Conservation (phyloP, 2,888 invertebrate species). For the Lydus trimaculatus region DNA sequence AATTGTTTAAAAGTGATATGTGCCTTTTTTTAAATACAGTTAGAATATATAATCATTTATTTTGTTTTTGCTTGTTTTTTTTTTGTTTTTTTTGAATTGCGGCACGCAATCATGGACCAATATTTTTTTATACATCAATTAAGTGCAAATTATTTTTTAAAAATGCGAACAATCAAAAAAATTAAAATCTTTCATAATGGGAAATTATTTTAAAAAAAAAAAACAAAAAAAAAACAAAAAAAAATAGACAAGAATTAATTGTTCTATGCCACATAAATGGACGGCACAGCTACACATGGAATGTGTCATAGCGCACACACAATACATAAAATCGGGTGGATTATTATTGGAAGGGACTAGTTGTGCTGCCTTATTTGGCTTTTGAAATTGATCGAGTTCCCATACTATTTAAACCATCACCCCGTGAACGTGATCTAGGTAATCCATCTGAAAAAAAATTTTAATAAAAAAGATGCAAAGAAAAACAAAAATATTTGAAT, state of each 20-base stretch:
- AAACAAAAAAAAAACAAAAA: constrained; percentile 18
- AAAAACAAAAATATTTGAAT: background rate
- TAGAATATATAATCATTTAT: background rate
- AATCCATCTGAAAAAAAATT: constrained; percentile 66
- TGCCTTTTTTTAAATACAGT: constrained; percentile 18
- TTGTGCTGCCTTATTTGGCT: constrained; percentile 58
- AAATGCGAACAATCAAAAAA: constrained; percentile 34
- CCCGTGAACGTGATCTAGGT: constrained; percentile 82
- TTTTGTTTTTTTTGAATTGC: background rate
- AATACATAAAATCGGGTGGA: constrained; percentile 54
- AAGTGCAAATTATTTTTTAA: constrained; percentile 17
- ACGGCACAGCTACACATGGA: constrained; percentile 54
- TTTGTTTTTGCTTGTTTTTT: background rate
- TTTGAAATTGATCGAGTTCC: constrained; percentile 66
- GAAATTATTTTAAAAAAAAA: constrained; percentile 20
- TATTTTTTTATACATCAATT: constrained; percentile 2
- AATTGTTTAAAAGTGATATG: constrained; percentile 22
- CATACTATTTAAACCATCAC: constrained; percentile 79
- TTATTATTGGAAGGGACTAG: constrained; percentile 54
- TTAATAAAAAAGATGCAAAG: background rate
- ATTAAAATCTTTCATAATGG: background rate
- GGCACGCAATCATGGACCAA: constrained; percentile 2
- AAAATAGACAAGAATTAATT: constrained; percentile 15
- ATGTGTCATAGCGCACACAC: constrained; percentile 47
- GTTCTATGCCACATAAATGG: constrained; percentile 56